These are phyloP conservation scores for Eupithecia vulgata DNA, from an alignment of 2,888 invertebrate genomes.

Conservation along the genomic window DNA sequence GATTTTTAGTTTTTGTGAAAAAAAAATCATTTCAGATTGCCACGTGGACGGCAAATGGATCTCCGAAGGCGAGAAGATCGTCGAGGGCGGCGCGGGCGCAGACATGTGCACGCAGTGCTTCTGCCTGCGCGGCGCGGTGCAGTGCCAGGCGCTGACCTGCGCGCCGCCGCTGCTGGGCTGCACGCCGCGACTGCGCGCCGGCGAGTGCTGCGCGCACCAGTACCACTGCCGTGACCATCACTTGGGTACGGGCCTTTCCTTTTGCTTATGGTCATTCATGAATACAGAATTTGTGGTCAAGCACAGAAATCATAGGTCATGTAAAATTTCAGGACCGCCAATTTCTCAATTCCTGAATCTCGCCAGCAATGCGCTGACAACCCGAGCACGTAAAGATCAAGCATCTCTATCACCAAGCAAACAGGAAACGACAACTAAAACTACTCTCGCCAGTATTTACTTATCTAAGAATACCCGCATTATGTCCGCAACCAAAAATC, in stretches of 20 bases:
- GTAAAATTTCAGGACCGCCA: constrained; percentile 48
- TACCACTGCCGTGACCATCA: constrained; percentile 85
- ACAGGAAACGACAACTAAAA: constrained; percentile 60
- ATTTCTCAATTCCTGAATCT: constrained; percentile 39
- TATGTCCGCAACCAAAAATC: constrained; percentile 52
- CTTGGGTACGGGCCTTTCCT: neutral
- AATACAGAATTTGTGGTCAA: neutral
- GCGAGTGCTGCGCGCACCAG: constrained; percentile 93
- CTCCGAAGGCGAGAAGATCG: constrained; percentile 89
- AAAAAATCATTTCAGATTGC: constrained; percentile 86
- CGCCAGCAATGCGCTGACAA: constrained; percentile 53
- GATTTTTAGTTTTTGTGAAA: neutral
- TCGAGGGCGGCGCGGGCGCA: constrained; percentile 71
- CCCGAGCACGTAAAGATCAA: constrained; percentile 59
- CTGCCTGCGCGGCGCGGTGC: constrained; percentile 88
- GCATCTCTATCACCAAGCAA: constrained; percentile 61
- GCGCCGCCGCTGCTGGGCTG: constrained; percentile 90
- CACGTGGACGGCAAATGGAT: constrained; percentile 84
- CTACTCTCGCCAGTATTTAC: constrained; percentile 49
- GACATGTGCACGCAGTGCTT: constrained; percentile 90
- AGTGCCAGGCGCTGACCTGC: constrained; percentile 90
- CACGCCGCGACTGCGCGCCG: constrained; percentile 88
- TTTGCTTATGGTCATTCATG: neutral
- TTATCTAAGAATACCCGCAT: constrained; percentile 54
- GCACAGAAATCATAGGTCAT: neutral